phyloP scores from a whole-genome alignment of 2,888 invertebrate species.

The Miltochrista miniata region DNA sequence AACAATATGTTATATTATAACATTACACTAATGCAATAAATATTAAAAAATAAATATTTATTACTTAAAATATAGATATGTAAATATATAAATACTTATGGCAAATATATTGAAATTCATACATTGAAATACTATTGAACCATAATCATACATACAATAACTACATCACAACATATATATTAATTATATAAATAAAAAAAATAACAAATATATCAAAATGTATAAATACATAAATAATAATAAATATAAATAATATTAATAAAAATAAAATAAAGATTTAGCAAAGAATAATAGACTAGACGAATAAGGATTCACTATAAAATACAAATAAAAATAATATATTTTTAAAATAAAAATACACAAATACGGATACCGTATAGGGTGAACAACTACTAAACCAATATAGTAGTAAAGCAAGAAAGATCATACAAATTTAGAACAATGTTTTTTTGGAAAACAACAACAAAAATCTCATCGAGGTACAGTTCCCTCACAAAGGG shows the following conservation, averaged over 20 bases:
- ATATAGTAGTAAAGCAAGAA: conserved; percentile 71
- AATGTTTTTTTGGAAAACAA: conserved; percentile 68
- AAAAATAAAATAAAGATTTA: conserved; percentile 45
- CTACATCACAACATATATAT: neutral
- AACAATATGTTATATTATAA: neutral
- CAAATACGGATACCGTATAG: conserved; percentile 81
- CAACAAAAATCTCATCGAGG: conserved; percentile 53
- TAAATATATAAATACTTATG: conserved; percentile 19
- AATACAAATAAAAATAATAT: conserved; percentile 34
- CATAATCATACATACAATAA: conserved; percentile 17
- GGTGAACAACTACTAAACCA: conserved; percentile 73
- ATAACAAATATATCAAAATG: conserved; percentile 17
- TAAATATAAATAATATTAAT: conserved; percentile 28
- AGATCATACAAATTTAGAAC: conserved; percentile 77
- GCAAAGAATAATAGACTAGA: conserved; percentile 63
- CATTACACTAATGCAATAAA: neutral
- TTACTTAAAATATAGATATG: conserved; percentile 10
- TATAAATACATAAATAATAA: conserved; percentile 24
- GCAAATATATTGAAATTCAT: conserved; percentile 17
- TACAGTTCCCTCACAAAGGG: conserved; percentile 67
- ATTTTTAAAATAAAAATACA: conserved; percentile 65
- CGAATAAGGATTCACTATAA: conserved; percentile 31
- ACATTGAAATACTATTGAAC: conserved; percentile 28
- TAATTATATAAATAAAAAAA: conserved; percentile 12
- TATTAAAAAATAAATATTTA: neutral